These are phyloP conservation scores for Lacerta bilineata DNA, from an alignment of 2,797 vertebrate genomes.

Conservation along the genomic window DNA sequence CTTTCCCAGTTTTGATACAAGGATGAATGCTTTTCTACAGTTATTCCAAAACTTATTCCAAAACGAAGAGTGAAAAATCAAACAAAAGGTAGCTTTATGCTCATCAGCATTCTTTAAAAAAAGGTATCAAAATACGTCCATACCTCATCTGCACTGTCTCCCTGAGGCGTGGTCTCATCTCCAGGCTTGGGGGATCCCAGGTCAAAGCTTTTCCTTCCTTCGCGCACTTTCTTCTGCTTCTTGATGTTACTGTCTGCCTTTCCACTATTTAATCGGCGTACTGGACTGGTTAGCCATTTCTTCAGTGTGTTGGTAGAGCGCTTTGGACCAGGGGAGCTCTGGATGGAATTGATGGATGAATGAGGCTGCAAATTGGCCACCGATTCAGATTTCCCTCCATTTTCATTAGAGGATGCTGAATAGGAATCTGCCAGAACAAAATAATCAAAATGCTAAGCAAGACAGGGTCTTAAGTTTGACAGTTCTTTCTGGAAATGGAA, in stretches of 20 bases:
- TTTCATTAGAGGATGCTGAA: slow-evolving; percentile 86
- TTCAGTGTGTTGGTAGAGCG: slow-evolving; percentile 94
- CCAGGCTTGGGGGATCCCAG: slow-evolving; percentile 84
- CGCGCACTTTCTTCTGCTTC: slow-evolving; percentile 91
- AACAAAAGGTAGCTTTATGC: not conserved
- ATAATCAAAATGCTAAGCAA: slow-evolving; percentile 14
- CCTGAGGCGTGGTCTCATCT: slow-evolving; percentile 87
- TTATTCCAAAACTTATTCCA: not conserved
- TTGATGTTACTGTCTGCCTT: slow-evolving; percentile 92
- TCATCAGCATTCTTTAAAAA: not conserved
- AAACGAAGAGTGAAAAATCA: not conserved
- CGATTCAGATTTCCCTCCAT: slow-evolving; percentile 91
- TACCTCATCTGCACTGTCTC: slow-evolving; percentile 91
- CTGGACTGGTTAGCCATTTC: slow-evolving; percentile 95
- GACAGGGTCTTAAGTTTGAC: not conserved
- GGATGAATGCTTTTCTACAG: not conserved
- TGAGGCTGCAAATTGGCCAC: slow-evolving; percentile 93
- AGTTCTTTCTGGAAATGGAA: slow-evolving; percentile 1
- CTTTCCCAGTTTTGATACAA: not conserved
- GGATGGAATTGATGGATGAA: slow-evolving; percentile 92
- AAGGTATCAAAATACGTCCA: not conserved
- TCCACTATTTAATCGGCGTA: slow-evolving; percentile 91
- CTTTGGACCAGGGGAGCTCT: slow-evolving; percentile 91
- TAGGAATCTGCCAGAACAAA: slow-evolving; percentile 85
- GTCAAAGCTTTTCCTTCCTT: slow-evolving; percentile 91